Conservation (phyloP, 2,797 vertebrate genomes). For the Astyanax mexicanus region DNA sequence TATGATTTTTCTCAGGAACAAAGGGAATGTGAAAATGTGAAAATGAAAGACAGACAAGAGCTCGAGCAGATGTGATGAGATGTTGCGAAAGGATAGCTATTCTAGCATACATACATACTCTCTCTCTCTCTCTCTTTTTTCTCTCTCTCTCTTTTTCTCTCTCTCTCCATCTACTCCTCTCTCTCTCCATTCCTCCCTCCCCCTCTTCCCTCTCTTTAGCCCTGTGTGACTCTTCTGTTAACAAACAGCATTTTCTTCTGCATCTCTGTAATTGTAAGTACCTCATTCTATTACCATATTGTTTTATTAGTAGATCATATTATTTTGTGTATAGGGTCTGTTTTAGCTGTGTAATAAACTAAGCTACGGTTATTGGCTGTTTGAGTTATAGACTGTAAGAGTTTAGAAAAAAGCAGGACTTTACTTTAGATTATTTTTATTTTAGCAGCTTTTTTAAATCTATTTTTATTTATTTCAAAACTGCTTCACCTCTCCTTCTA, state of each 20-base stretch:
- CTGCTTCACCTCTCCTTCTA: background rate
- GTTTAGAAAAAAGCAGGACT: background rate
- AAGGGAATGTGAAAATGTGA: conserved; percentile 88
- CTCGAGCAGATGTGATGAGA: conserved; percentile 87
- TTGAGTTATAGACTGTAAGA: background rate
- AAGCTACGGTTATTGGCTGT: background rate
- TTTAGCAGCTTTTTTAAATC: background rate
- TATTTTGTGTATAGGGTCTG: background rate
- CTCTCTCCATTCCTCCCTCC: conserved; percentile 63
- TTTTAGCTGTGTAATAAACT: too few relatives aligned
- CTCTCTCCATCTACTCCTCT: conserved; percentile 53
- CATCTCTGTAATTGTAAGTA: conserved; percentile 97
- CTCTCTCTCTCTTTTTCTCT: conserved; percentile 48
- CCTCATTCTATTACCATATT: conserved; percentile 85
- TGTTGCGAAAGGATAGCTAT: conserved; percentile 87
- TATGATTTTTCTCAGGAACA: conserved; percentile 84
- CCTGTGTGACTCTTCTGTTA: conserved; percentile 92
- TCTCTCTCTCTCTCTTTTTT: conserved; percentile 48
- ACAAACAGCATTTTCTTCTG: conserved; percentile 91
- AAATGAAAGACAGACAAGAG: conserved; percentile 89
- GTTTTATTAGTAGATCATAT: too few relatives aligned
- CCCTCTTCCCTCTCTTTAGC: conserved; percentile 87
- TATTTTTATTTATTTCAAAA: background rate
- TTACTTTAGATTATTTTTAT: background rate
- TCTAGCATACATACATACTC: conserved; percentile 77